Base-by-base conservation (phyloP, 2,797 vertebrate genomes). In the Xenops minutus region DNA sequence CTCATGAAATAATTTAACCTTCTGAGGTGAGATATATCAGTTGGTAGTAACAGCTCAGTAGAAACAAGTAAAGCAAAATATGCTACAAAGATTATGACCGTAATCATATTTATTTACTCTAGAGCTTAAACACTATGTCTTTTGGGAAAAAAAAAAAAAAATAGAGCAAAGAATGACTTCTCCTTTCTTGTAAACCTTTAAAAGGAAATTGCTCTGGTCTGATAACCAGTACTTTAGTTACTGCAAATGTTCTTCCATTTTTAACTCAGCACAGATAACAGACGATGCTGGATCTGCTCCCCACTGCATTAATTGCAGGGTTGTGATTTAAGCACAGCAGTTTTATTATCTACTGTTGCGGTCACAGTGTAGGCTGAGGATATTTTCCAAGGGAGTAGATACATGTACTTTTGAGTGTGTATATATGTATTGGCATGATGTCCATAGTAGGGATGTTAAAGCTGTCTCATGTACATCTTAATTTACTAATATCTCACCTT, bases 1-100 rank as follows among this genome's bases (percentile, higher is more conserved):
- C 89, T 91, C 27, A 24, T 88, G 83, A 93, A 96, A 89, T 8
- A 56, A 51, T 92, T 92, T 92, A 78, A 61, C 67, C 26, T 93
- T 94, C 86, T 77, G 44, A 88, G 68, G 30, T 88, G 56, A 94
- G 37, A 59, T 59, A 52, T 68, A 89, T 95, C 71, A 93, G 55
- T 32, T 74, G 34, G 20, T 64, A 80, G 34, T 46, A 71, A 83
- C 78, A 96, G 48, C 48, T 48, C 59, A 85, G 43, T 61, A 64
- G 66, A 80, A 92, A 74, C 3, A 85, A 52, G 54, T 77, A 14
- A 69, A 34, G 17, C 54, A 81, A 88, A 92, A 72, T 51, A 32
- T 9, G 6, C 7, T 83, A 26, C 14, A 56, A 41, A 90, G 22
- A 56, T 54, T 94, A 89, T 59, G 26, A 78, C 10, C 4, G 43